Base-by-base conservation (phyloP, 2,797 vertebrate species). In the Coranthus polyacanthus region DNA sequence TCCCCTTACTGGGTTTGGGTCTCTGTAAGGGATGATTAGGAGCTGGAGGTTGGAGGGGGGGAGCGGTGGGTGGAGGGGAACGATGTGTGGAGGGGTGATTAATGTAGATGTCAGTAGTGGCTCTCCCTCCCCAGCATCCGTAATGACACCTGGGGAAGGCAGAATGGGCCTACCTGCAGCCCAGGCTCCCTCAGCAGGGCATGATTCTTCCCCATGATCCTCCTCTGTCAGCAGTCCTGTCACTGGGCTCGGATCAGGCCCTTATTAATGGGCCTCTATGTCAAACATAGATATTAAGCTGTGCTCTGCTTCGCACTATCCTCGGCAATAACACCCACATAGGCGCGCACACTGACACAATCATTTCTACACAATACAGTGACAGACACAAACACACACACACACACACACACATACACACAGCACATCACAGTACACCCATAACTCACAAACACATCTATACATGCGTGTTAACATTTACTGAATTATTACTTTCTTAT, bases 231-330 rank as follows among this genome's bases (percentile, higher is more conserved):
- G 93, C 94, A 93, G 81, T 86, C 64, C 89, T 96, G 93, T 95
- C 94, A 96, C 89, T 66, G 83, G 83, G 88, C 94, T 92, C 71
- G 59, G 93, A 95, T 94, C 93, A 93, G 88, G 83, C 79, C 79
- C 90, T 94, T 96, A 95, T 96, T 95, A 95, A 95, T 94, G 93
- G 89, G 91, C 89, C 82, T 89, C 79, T 90, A 92, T 95, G 92
- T 96, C 92, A 95, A 91, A 94, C 84, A 94, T 85, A 89, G 92
- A 87, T 95, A 95, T 95, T 96, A 95, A 94, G 89, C 88, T 88
- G 88, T 76, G 77, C 89, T 91, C 74, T 72, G 81, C 83, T 76
- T 74, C 32, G 9, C 78, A 45, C 83, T 46, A 81, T 81, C 80
- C 69, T 80, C 46, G 8, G 68, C 86, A 84, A 83, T 86, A 88